These are phyloP conservation scores for Periparus ater DNA, from an alignment of 2,797 vertebrate species.

Conservation along the genomic window DNA sequence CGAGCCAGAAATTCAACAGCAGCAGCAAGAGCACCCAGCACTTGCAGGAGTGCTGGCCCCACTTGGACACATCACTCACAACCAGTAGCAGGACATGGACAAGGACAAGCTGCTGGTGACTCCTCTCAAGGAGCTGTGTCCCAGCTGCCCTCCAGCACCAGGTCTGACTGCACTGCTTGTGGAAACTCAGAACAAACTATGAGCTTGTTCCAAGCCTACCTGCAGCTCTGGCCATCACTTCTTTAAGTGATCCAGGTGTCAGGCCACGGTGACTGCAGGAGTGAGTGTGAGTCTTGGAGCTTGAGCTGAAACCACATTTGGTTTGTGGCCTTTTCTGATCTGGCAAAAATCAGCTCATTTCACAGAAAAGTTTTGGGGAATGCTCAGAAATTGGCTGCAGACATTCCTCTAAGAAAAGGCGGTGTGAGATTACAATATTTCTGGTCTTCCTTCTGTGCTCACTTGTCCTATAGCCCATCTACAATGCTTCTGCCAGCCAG, in stretches of 20 bases:
- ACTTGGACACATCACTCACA: rapidly evolving
- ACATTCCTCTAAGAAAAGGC: background rate
- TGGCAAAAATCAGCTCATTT: background rate
- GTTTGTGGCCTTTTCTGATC: background rate
- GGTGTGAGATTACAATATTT: background rate
- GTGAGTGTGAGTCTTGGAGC: background rate
- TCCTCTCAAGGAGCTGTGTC: background rate
- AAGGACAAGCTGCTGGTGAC: background rate
- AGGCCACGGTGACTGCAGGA: background rate
- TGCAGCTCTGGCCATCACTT: background rate
- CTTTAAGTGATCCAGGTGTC: background rate
- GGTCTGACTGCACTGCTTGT: background rate
- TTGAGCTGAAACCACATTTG: background rate
- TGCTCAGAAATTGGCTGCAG: background rate
- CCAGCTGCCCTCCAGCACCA: rapidly evolving
- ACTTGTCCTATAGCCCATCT: background rate
- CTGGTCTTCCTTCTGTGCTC: background rate
- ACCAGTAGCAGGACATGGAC: background rate
- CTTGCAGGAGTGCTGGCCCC: background rate
- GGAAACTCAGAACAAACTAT: background rate
- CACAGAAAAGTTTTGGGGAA: background rate
- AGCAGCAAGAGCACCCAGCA: background rate
- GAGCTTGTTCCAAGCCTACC: background rate
- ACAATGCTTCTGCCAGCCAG: background rate
- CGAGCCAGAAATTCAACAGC: background rate